Evolutionary conservation across 2,113 vertebrate species (phyloP).

Genomic region (Sturnus vulgaris): DNA sequence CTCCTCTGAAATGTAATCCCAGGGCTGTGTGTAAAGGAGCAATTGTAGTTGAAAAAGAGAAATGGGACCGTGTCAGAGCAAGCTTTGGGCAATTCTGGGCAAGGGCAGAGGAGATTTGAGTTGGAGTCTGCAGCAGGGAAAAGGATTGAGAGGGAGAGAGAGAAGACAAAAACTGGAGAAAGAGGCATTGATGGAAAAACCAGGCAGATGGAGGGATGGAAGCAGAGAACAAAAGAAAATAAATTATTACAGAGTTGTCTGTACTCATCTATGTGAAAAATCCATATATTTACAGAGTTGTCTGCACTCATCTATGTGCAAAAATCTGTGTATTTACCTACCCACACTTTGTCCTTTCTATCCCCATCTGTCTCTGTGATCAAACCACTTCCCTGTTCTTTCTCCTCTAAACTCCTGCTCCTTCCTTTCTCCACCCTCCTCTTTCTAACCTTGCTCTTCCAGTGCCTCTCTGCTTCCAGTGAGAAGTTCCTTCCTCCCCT

Average conservation of each 20-base stretch:
- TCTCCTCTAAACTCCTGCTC: not conserved
- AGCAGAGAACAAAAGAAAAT: not conserved
- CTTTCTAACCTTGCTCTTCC: not conserved
- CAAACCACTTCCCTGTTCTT: not conserved
- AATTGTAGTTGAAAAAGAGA: slow-evolving; percentile 18
- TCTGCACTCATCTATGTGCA: not conserved
- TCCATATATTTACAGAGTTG: not conserved
- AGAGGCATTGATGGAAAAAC: not conserved
- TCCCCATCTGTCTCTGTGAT: not conserved
- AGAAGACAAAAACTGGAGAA: not conserved
- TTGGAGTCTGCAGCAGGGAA: not conserved
- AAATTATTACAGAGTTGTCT: not conserved
- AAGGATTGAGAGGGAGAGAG: not conserved
- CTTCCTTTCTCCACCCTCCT: not conserved
- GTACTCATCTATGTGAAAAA: not conserved
- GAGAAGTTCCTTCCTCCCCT: not conserved
- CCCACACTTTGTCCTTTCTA: not conserved
- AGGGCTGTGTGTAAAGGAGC: slow-evolving; percentile 12
- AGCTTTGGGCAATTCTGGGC: not conserved
- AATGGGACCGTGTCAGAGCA: not conserved
- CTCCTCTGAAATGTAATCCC: slow-evolving; percentile 22
- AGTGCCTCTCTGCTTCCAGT: not conserved
- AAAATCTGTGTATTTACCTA: not conserved
- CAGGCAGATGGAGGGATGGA: not conserved
- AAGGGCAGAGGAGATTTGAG: not conserved